Evolutionary conservation across 2,888 invertebrate genomes (phyloP).

Genomic region (Odontomyia ornata): DNA sequence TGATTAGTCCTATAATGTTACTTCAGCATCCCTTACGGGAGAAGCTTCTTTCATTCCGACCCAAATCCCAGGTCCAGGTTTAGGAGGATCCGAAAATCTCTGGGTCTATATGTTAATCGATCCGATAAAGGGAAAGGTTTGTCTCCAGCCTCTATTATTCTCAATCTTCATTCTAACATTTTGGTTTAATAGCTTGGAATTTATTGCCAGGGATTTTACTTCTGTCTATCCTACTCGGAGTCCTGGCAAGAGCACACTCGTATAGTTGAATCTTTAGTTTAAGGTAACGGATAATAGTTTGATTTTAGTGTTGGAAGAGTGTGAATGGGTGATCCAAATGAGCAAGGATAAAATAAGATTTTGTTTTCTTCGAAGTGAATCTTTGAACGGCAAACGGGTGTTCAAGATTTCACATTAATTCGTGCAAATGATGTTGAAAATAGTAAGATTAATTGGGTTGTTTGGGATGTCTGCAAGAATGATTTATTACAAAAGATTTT

Average conservation of each 20-base stretch:
- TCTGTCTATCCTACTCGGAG: slow-evolving; percentile 3
- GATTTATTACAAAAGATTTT: not conserved
- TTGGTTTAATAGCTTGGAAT: slow-evolving; percentile 48
- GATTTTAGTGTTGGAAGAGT: not conserved
- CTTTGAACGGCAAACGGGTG: not conserved
- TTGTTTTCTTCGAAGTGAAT: not conserved
- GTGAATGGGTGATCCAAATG: not conserved
- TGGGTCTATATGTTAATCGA: slow-evolving; percentile 47
- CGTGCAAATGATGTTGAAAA: not conserved
- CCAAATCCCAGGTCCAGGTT: not conserved
- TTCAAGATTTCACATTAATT: slow-evolving; percentile 2
- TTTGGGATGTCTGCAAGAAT: not conserved
- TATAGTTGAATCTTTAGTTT: not conserved
- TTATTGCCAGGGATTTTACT: slow-evolving; percentile 44
- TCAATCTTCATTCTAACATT: slow-evolving; percentile 35
- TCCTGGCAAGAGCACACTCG: not conserved
- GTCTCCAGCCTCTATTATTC: slow-evolving; percentile 45
- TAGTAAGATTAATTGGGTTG: slow-evolving; percentile 9
- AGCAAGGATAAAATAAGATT: not conserved
- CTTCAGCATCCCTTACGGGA: not conserved
- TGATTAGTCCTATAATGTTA: slow-evolving; percentile 11
- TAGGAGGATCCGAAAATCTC: slow-evolving; percentile 30
- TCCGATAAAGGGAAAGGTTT: slow-evolving; percentile 43
- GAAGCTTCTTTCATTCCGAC: no score
- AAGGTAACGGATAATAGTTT: not conserved